A percentile compares a stretch with the other conserved stretches of the same genome.
Conservation (phyloP, 2,113 vertebrate species). For the Chrysemys picta region DNA sequence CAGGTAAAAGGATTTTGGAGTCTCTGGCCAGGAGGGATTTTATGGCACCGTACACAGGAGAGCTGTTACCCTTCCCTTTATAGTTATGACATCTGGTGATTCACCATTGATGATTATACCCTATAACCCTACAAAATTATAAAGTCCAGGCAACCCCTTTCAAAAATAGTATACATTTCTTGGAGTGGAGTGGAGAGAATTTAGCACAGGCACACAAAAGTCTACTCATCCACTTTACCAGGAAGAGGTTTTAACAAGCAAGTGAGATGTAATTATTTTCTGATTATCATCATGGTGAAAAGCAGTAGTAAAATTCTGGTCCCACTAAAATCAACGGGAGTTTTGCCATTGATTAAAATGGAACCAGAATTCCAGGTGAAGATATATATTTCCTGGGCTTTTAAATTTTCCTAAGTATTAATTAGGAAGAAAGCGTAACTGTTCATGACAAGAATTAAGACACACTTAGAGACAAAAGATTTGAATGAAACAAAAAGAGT, state of each 20-base stretch:
- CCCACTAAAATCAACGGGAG: not conserved
- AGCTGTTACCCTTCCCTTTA: too few relatives aligned
- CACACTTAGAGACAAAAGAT: not conserved
- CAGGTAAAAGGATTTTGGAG: too few relatives aligned
- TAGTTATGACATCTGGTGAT: not conserved
- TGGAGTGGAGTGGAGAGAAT: not conserved
- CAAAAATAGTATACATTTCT: not conserved
- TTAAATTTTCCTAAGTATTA: not conserved
- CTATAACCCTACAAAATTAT: not conserved
- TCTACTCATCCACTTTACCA: not conserved
- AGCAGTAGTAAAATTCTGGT: not conserved
- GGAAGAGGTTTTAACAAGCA: constrained; percentile 10
- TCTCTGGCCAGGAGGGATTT: too few relatives aligned
- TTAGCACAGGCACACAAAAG: constrained; percentile 7
- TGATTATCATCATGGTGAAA: not conserved
- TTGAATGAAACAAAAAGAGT: not conserved
- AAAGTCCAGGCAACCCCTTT: constrained; percentile 15
- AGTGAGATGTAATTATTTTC: constrained; percentile 60
- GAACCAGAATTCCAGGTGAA: constrained; percentile 1
- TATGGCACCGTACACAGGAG: too few relatives aligned
- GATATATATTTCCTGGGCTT: not conserved
- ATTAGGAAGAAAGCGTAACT: not conserved
- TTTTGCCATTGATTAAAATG: constrained; percentile 26
- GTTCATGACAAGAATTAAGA: not conserved
- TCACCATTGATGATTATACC: not conserved